A percentile compares a stretch with the other conserved stretches of the same genome.
These are phyloP conservation scores for Bombylius discolor DNA, from an alignment of 2,888 invertebrate genomes.

Conservation along the genomic window DNA sequence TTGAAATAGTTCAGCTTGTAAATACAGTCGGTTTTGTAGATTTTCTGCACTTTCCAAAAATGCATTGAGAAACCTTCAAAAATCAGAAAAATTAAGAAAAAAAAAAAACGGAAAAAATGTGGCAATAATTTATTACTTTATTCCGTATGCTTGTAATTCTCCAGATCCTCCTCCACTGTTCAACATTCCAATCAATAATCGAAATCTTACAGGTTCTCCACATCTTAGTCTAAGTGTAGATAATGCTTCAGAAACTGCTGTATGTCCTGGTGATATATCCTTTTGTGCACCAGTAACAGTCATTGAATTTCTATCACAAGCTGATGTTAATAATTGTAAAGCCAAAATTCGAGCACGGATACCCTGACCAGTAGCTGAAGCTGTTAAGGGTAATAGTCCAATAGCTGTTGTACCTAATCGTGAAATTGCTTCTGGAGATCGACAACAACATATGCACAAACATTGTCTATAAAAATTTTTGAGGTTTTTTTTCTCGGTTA, in stretches of 20 bases:
- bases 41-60: conserved; percentile 63
- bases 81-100: too few species aligned
- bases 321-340: conserved; percentile 74
- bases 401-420: conserved; percentile 64
- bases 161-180: conserved; percentile 62
- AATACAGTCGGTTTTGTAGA: conserved; percentile 64
- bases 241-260: conserved; percentile 78
- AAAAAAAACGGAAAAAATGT: neutral
- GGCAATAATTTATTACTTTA: conserved; percentile 37
- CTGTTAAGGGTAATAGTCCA: conserved; percentile 71
- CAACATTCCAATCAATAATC: conserved; percentile 79
- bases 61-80: conserved; percentile 59
- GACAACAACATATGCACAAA: conserved; percentile 62
- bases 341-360: conserved; percentile 74
- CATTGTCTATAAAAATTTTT: conserved; percentile 47
- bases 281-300: conserved; percentile 31
- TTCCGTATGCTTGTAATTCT: conserved; percentile 63
- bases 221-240: conserved; percentile 76
- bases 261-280: conserved; percentile 56
- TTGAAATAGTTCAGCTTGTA: conserved; percentile 73
- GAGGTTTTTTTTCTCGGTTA: neutral
- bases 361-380: conserved; percentile 78
- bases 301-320: conserved; percentile 48
- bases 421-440: conserved; percentile 67
- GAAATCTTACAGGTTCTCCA: conserved; percentile 85